Base-by-base conservation (phyloP, 2,888 invertebrate species). In the Cynaeus angustus region DNA sequence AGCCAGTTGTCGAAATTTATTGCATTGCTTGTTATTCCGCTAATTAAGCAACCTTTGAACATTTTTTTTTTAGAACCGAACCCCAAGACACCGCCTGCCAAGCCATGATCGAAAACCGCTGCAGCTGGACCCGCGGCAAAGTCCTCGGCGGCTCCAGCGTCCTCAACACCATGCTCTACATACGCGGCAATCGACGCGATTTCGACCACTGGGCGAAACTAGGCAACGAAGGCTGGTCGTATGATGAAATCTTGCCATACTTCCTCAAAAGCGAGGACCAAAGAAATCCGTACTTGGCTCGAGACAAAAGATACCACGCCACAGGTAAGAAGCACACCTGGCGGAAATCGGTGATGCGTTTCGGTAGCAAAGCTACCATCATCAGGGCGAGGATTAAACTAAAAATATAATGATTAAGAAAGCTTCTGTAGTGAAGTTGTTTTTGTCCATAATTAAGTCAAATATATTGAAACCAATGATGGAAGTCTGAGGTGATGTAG, bases 91-190 rank as follows among this genome's bases (percentile, higher is more conserved):
- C 93, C 0, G 95, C 95, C 0, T 96, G 95, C 75, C 93, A 94
- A 82, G 95, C 95, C 0, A 95, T 95, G 94, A 87, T 90, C 61
- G 94, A 94, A 80, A 89, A 92, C 78, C 89, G 94, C 45, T 95
- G 95, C 80, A 91, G 92, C 79, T 96, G 96, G 96, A 96, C 96
- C 0, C 89, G 96, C 68, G 97, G 97, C 52, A 96, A 96, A 86
- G 91, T 94, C 0, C 86, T 96, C 0, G 96, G 96, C 0, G 97
- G 97, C 0, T 94, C 94, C 3, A 94, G 94, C 38, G 94, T 95
- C 0, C 87, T 96, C 0, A 97, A 96, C 81, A 94, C 94, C 0
- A 96, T 97, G 96, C 88, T 96, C 0, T 97, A 98, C 83, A 91
- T 97, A 45, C 87, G 97, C 71, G 97, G 97, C 0, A 96, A 96